Evolutionary conservation across 2,888 invertebrate genomes (phyloP).

Genomic region (Cataglyphis altisquamis): DNA sequence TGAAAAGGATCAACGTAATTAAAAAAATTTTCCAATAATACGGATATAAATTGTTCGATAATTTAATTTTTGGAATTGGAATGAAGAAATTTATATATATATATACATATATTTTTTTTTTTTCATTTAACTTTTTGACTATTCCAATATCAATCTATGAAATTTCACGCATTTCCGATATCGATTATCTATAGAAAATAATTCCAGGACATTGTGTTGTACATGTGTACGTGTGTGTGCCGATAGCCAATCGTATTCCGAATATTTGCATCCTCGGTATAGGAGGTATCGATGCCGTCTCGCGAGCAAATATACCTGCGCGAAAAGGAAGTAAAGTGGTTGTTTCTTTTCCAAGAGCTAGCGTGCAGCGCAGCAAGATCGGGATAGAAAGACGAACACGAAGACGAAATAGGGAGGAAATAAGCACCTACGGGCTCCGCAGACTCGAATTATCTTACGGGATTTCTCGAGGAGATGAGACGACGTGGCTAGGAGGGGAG

Average conservation of each 20-base stretch:
- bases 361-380: constrained; percentile 33
- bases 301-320: constrained; percentile 31
- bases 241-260: constrained; percentile 19
- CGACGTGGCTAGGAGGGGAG: constrained; percentile 26
- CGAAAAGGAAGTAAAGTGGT: constrained; percentile 8
- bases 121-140: not conserved
- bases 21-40: not conserved
- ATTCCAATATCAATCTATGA: not conserved
- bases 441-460: constrained; percentile 69
- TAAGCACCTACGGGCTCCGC: constrained; percentile 63
- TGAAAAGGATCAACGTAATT: too few species aligned
- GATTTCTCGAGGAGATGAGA: constrained; percentile 33
- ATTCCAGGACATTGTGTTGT: not conserved
- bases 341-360: constrained; percentile 26
- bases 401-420: constrained; percentile 54
- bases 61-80: not conserved
- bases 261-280: constrained; percentile 24
- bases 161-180: constrained; percentile 34
- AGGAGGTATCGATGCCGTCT: not conserved
- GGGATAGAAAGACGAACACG: constrained; percentile 21
- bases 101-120: not conserved
- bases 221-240: not conserved
- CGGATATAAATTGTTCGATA: not conserved
- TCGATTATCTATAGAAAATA: constrained; percentile 26
- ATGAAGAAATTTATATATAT: not conserved